These are phyloP conservation scores for Cyphomyrus plagiostoma DNA, from an alignment of 2,113 vertebrate species.

Conservation along the genomic window DNA sequence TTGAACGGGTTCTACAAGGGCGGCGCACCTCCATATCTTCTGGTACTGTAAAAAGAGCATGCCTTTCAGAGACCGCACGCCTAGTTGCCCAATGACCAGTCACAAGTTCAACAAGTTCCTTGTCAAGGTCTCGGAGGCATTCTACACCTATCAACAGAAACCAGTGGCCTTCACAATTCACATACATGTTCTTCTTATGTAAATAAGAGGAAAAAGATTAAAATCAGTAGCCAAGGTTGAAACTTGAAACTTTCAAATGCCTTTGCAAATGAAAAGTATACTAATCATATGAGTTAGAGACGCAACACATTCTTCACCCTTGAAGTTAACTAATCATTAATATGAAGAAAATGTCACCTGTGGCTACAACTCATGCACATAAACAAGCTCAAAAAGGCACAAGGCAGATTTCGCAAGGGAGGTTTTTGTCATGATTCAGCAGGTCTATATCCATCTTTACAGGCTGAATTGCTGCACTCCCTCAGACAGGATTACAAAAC, in stretches of 20 bases:
- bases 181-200: neutral
- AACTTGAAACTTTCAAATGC: neutral
- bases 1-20: neutral
- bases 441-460: neutral
- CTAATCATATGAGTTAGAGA: neutral
- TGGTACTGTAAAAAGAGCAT: neutral
- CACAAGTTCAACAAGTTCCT: slow-evolving; percentile 9
- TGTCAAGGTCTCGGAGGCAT: neutral
- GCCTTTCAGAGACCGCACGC: neutral
- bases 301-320: neutral
- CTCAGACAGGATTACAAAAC: neutral
- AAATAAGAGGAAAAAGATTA: neutral
- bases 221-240: neutral
- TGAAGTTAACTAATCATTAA: neutral
- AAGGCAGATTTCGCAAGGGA: neutral
- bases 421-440: neutral
- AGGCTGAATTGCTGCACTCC: neutral
- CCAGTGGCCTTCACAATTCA: neutral
- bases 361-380: neutral
- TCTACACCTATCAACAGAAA: neutral
- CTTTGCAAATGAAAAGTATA: neutral
- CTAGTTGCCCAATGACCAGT: neutral
- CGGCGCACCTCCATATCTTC: neutral
- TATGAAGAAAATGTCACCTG: neutral
- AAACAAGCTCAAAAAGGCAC: neutral